Conservation (phyloP, 2,113 vertebrate genomes). For the Amphiprion ocellaris region DNA sequence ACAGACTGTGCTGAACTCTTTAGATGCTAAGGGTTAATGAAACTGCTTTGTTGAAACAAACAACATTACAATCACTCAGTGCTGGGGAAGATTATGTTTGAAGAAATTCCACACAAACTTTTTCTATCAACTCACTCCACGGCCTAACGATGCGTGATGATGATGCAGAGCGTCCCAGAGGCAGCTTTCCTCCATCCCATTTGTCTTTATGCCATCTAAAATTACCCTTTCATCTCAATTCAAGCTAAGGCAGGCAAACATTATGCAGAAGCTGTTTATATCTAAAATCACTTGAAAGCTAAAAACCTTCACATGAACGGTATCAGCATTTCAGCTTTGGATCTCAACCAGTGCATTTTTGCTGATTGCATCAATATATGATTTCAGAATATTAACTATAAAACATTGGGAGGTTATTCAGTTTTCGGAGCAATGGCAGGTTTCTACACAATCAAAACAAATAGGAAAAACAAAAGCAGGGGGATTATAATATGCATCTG, state of each 20-base stretch:
- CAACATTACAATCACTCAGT: background rate
- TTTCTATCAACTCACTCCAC: conserved; percentile 22
- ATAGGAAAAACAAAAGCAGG: background rate
- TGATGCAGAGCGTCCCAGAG: conserved; percentile 45
- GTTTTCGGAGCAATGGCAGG: background rate
- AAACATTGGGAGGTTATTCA: conserved; percentile 1
- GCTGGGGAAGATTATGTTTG: background rate
- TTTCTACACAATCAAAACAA: background rate
- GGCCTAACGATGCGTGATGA: conserved; percentile 33
- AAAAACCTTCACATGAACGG: conserved; percentile 28
- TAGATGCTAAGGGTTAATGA: too few species aligned
- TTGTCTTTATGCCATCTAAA: conserved; percentile 55
- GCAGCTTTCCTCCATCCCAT: conserved; percentile 37
- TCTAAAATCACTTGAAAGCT: conserved; percentile 34
- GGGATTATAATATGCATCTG: background rate
- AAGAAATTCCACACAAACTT: conserved; percentile 16
- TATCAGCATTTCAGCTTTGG: conserved; percentile 40
- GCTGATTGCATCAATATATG: conserved; percentile 52
- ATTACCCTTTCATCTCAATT: conserved; percentile 45
- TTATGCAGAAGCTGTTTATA: conserved; percentile 32
- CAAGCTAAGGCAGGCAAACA: background rate
- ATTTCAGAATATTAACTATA: conserved; percentile 44
- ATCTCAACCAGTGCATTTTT: background rate
- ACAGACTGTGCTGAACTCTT: too few species aligned
- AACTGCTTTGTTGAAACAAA: background rate